Evolutionary conservation across 2,888 invertebrate genomes (phyloP).

Genomic region (Lingula anatina): DNA sequence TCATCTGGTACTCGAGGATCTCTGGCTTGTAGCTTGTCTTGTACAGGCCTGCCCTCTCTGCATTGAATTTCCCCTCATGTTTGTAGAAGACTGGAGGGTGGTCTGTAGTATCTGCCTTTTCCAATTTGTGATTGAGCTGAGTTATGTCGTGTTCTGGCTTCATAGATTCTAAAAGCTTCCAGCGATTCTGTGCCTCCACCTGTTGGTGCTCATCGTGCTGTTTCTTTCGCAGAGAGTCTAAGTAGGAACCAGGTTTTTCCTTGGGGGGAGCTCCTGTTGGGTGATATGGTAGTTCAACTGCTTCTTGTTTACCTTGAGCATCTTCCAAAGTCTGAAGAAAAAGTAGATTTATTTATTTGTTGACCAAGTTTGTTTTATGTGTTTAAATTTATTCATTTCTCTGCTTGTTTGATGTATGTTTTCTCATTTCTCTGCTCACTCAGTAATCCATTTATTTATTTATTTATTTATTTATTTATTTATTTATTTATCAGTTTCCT

Average conservation of each 20-base stretch:
- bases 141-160: conserved; percentile 34
- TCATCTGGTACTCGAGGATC: conserved; percentile 33
- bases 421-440: too few species aligned
- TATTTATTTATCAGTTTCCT: too few species aligned
- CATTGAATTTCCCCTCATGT: conserved; percentile 44
- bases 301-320: conserved; percentile 10
- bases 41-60: conserved; percentile 45
- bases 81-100: conserved; percentile 38
- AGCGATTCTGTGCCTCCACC: conserved; percentile 41
- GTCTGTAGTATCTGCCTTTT: conserved; percentile 14
- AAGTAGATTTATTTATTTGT: too few species aligned
- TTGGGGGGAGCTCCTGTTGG: not conserved
- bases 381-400: too few species aligned
- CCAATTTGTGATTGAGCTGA: conserved; percentile 34
- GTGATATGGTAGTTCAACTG: not conserved
- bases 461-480: too few species aligned
- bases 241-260: not conserved
- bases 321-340: conserved; percentile 23
- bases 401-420: too few species aligned
- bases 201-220: conserved; percentile 28
- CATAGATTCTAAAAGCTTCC: conserved; percentile 34
- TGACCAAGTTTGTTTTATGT: too few species aligned
- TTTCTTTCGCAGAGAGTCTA: too few species aligned
- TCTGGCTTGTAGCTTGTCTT: conserved; percentile 44
- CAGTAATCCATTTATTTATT: too few species aligned